These are phyloP conservation scores for Adelognathus sp. DNA, from an alignment of 2,888 invertebrate genomes.

Conservation along the genomic window DNA sequence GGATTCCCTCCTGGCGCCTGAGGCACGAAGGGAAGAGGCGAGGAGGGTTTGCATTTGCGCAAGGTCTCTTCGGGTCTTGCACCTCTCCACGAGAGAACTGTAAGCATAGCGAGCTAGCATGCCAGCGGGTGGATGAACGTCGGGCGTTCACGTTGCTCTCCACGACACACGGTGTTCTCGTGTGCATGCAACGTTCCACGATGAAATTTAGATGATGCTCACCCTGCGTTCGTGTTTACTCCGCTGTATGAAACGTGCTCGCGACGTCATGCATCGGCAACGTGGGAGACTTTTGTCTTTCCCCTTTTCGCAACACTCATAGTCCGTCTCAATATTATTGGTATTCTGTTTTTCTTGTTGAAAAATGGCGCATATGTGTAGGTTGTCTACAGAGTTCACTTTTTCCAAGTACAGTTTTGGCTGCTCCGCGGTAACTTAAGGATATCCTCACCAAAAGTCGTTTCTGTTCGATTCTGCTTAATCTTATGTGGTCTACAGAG, in stretches of 20 bases:
- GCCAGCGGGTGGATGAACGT: conserved; percentile 48
- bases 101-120: conserved; percentile 14
- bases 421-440: too few species aligned
- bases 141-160: conserved; percentile 37
- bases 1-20: conserved; percentile 33
- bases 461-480: too few species aligned
- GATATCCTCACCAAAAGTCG: too few species aligned
- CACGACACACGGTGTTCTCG: conserved; percentile 10
- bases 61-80: conserved; percentile 53
- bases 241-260: conserved; percentile 17
- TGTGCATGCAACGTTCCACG: conserved; percentile 7
- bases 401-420: too few species aligned
- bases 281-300: conserved; percentile 25
- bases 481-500: too few species aligned
- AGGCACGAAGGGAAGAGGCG: background rate
- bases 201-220: conserved; percentile 50
- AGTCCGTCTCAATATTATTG: background rate
- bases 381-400: too few species aligned
- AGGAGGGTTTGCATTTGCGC: conserved; percentile 50
- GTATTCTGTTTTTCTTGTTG: too few species aligned
- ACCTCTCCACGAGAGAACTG: conserved; percentile 47
- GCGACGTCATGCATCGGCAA: conserved; percentile 27
- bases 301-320: background rate
- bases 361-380: too few species aligned
- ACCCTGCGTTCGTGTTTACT: conserved; percentile 19